Percentiles rank a stretch among this genome's conserved stretches.
phyloP scores from a whole-genome alignment of 2,113 vertebrate genomes.

The Todiramphus chloris region DNA sequence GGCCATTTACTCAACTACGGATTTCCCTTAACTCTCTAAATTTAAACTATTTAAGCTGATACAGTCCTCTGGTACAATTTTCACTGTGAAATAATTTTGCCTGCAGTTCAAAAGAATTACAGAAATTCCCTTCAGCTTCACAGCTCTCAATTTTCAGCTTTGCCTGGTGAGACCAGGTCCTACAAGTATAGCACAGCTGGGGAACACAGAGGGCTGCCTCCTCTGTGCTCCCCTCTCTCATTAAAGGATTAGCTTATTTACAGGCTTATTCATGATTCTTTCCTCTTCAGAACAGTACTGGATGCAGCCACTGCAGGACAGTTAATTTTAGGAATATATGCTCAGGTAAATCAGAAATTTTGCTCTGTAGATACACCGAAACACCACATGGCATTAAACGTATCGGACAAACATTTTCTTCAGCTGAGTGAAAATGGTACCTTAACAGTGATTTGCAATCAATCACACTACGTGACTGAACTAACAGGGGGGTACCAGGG shows the following conservation, averaged over 20 bases:
- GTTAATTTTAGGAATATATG: neutral
- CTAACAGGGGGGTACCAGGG: neutral
- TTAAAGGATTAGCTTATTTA: neutral
- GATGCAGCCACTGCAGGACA: neutral
- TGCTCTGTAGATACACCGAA: neutral
- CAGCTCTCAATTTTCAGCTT: neutral
- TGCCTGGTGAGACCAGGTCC: neutral
- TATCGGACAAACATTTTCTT: neutral
- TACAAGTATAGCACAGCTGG: neutral
- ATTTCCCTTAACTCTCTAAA: neutral
- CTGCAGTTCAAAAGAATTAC: slow-evolving; percentile 13
- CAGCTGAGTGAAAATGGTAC: neutral
- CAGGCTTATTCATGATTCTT: neutral
- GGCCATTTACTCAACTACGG: neutral
- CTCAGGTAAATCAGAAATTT: neutral
- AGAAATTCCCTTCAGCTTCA: slow-evolving; percentile 16
- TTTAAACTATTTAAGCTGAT: slow-evolving; percentile 14
- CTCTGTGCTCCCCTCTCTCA: neutral
- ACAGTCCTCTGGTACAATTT: neutral
- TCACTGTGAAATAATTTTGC: slow-evolving; percentile 14
- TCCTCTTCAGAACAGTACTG: neutral
- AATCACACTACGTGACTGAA: neutral
- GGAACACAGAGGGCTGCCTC: neutral
- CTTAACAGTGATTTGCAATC: neutral
- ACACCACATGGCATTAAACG: neutral